phyloP scores from a whole-genome alignment of 2,113 vertebrate species.

The Herpailurus yagouaroundi region DNA sequence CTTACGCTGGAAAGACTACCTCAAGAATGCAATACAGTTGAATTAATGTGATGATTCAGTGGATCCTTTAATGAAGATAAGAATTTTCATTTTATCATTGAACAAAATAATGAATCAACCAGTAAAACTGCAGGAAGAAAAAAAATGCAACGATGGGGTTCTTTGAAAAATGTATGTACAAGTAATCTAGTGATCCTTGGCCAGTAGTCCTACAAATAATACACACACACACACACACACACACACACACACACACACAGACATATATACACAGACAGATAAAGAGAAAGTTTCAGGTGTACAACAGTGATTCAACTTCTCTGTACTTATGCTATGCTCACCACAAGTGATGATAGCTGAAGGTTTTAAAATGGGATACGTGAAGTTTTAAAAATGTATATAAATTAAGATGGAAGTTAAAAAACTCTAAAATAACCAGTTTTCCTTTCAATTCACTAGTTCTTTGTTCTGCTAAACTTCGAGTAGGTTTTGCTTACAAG shows the following conservation, averaged over 20 bases:
- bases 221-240: neutral
- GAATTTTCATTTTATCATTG: constrained; percentile 89
- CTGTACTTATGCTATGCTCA: no score
- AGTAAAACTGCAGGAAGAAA: constrained; percentile 74
- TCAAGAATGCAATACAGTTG: constrained; percentile 67
- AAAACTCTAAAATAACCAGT: neutral
- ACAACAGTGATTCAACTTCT: no score
- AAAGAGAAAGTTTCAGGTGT: neutral
- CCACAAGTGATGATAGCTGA: no score
- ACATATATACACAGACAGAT: neutral
- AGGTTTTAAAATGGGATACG: no score
- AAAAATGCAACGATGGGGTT: constrained; percentile 51
- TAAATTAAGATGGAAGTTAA: constrained; percentile 37
- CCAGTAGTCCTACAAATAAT: neutral
- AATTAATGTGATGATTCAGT: constrained; percentile 91
- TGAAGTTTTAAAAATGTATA: neutral
- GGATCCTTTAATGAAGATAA: constrained; percentile 85
- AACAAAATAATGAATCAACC: constrained; percentile 83
- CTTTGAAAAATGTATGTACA: constrained; percentile 62
- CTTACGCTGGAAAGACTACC: constrained; percentile 74
- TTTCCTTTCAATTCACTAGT: constrained; percentile 20
- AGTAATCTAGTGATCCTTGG: constrained; percentile 62
- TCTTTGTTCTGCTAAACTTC: neutral
- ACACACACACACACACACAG: neutral
- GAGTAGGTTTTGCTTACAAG: constrained; percentile 16